Evolutionary conservation across 1,140 invertebrate genomes (phyloP), one percentile per base, ranked within the genome.

Genomic region (Limonius californicus): DNA sequence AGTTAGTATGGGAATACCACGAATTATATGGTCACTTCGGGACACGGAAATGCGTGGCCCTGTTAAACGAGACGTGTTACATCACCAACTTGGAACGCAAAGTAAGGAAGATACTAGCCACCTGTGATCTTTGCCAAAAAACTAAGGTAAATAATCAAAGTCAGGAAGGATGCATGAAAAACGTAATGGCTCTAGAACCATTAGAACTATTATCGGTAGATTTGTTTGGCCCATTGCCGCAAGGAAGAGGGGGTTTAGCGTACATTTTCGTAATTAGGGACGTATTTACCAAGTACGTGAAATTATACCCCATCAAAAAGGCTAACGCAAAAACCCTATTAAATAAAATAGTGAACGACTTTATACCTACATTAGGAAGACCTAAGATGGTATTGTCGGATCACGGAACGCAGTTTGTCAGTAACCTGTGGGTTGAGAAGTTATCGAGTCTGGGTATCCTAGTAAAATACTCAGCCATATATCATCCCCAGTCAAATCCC

Each of bases 281-380:
- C 16, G 16, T 54, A 11, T 54, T 54, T 54, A 54, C 53, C 3
- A 62, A 62, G 57, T 45, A 57, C 50, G 27, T 62, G 8, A 23
- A n/a, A 9, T 14, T 62, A 11, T 62, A 57, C 23, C 54, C 54
- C n/a, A 15, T 62, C 9, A 62, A 57, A 18, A 57, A 62, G 23
- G 54, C 61, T 6, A 54, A 19, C 16, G 16, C 53, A 4, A 19
- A 27, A n/a, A 54, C 23, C 4, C 11, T 54, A 9, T 18, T 62
- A 7, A 57, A 56, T 6, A 18, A 54, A 11, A 6, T 62, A 6
- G n/a, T 50, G 11, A 43, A 57, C 11, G 30, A 57, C n/a, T 62
- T 32, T 16, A n/a, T 62, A 1, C 54, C 61, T 15, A 21, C 6
- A 16, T 23, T 57, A 30, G 54, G 61, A 14, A 15, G 11, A 6